Evolutionary conservation across 2,888 invertebrate species (phyloP), one percentile per base, ranked within the genome.

Genomic region (Apodemia hepburni): DNA sequence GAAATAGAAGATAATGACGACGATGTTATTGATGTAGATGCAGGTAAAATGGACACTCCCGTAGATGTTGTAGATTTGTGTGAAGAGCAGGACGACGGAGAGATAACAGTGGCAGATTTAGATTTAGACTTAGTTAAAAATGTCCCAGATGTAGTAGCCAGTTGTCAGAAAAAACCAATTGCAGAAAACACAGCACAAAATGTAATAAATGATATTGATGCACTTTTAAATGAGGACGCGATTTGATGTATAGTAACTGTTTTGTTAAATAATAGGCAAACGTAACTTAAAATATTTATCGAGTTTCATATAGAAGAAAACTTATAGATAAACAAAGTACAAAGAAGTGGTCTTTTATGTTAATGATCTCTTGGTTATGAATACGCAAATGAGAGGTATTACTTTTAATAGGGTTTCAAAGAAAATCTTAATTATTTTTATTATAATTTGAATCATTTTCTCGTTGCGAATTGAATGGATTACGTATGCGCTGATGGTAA

Each of bases 111-210:
- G 7, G 71, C 81, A 0, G 84, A 82, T 62, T 63, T 80, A 3
- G 83, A 85, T 47, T 65, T 85, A 68, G 82, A 80, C 64, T 75
- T 87, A 63, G 77, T 73, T 22, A 85, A 82, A 61, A 88, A 83
- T 63, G 84, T 89, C n/a, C 89, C 89, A 0, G 90, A 91, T 62
- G 84, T 89, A 0, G 89, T 89, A 0, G 90, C 87, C 2, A 90
- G 90, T 65, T 89, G 90, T 75, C 84, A 79, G 8, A 82, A 79
- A 67, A 79, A 71, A 42, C 0, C 42, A 27, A 42, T 69, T 7
- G 75, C 65, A 51, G 77, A 71, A 22, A 27, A 17, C 38, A 61
- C 42, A 60, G 60, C 33, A 61, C 58, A 45, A 42, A 61, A 11
- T 68, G 65, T 86, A 59, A 66, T 87, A 8, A 77, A 73, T 64